A percentile compares a stretch with the other conserved stretches of the same genome.
These are phyloP conservation scores for Terebella lapidaria DNA, from an alignment of 2,888 invertebrate genomes.

Conservation along the genomic window DNA sequence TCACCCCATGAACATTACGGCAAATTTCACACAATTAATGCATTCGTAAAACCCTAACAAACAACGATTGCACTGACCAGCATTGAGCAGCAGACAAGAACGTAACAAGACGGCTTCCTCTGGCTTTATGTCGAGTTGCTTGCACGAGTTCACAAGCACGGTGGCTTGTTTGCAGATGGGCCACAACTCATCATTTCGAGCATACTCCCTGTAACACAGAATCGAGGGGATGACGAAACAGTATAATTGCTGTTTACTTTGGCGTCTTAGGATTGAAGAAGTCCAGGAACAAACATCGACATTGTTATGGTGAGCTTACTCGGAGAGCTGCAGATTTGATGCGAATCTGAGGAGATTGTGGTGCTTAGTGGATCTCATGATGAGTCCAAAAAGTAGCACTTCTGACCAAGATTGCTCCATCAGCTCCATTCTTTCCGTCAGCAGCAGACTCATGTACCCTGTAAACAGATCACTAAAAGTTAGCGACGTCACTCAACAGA, in stretches of 20 bases:
- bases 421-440: slow-evolving; percentile 46
- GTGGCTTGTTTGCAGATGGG: no score
- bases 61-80: background rate
- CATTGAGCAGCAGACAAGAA: background rate
- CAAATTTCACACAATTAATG: no score
- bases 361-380: background rate
- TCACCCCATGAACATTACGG: no score
- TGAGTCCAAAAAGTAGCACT: slow-evolving; percentile 30
- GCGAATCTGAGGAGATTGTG: background rate
- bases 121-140: background rate
- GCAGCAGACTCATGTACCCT: slow-evolving; percentile 43
- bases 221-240: background rate
- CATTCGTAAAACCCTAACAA: background rate
- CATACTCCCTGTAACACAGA: background rate
- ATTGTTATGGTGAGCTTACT: background rate
- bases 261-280: background rate
- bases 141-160: background rate
- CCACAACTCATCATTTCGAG: background rate
- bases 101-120: background rate
- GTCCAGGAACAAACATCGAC: background rate
- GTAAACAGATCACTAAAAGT: no score
- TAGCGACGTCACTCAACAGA: background rate
- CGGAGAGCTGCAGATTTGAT: background rate
- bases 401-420: slow-evolving; percentile 50
- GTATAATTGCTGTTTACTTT: background rate